Evolutionary conservation across 2,797 vertebrate genomes (phyloP).

Genomic region (Pelodytes ibericus): DNA sequence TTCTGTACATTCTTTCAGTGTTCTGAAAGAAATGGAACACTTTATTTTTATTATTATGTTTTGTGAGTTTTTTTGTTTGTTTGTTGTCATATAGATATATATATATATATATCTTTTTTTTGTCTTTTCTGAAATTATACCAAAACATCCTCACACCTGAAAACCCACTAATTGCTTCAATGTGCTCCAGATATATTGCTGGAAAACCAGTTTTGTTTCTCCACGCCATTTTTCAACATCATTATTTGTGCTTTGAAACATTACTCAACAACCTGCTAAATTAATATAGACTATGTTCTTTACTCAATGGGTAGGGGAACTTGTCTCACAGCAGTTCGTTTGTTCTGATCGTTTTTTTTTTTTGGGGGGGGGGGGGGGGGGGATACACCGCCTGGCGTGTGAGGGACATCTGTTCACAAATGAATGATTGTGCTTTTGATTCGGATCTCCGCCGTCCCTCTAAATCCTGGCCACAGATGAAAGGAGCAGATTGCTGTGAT

Average conservation of each 20-base stretch:
- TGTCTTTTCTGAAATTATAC: slow-evolving; percentile 4
- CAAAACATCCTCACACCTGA: slow-evolving; percentile 35
- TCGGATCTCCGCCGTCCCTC: slow-evolving; percentile 71
- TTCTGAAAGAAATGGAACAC: slow-evolving; percentile 33
- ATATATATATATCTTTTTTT: neutral
- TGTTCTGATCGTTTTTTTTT: slow-evolving; percentile 60
- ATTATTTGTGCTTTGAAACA: slow-evolving; percentile 69
- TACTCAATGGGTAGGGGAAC: slow-evolving; percentile 69
- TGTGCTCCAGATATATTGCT: slow-evolving; percentile 47
- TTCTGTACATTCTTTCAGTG: neutral
- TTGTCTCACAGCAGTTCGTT: slow-evolving; percentile 67
- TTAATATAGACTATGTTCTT: slow-evolving; percentile 70
- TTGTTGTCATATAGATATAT: too few species aligned
- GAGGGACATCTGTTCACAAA: slow-evolving; percentile 77
- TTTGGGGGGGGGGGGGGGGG: neutral
- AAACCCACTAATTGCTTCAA: slow-evolving; percentile 51
- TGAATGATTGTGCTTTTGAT: slow-evolving; percentile 76
- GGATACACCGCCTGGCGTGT: slow-evolving; percentile 60
- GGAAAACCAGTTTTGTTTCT: slow-evolving; percentile 69
- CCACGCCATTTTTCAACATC: slow-evolving; percentile 60
- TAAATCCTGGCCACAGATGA: slow-evolving; percentile 75
- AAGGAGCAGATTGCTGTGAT: slow-evolving; percentile 75
- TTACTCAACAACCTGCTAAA: slow-evolving; percentile 69
- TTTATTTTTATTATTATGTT: slow-evolving; percentile 35
- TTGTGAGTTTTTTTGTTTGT: neutral